Evolutionary conservation across 1,140 invertebrate genomes (phyloP), one percentile per base, ranked within the genome.

Genomic region (Drosophila aff.): DNA sequence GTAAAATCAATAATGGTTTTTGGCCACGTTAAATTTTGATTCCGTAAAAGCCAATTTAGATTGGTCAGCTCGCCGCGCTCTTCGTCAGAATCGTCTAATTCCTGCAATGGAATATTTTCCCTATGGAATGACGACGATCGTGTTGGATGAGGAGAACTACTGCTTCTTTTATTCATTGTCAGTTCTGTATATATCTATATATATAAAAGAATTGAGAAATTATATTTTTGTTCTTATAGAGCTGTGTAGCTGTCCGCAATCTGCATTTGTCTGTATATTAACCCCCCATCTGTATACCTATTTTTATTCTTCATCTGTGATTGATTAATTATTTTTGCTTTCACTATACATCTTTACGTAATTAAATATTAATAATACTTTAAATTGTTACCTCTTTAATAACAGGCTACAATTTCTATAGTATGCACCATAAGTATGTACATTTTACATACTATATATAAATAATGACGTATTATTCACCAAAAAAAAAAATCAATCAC

Each of bases 41-140:
- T 93, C 16, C 83, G 49, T 3, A 93, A 31, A 8, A 93, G 65
- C 92, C 92, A 93, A 21, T 83, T 91, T 28, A 93, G 60, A 55
- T 91, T 92, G 0, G 92, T 93, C 16, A 93, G 18, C 26, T 93
- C 23, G 23, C 23, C 92, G 9, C 75, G 61, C 21, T 92, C 87
- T 13, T 83, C 89, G 50, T 92, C 89, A 2, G 83, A 82, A 3
- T 68, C 66, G 2, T 68, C 65, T 9, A 11, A 13, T 33, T 67
- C 46, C 23, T 33, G 44, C 15, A n/a, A n/a, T 3, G 21, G n/a
- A 18, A n/a, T 4, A 13, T 26, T 62, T 5, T n/a, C 33, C 10
- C 11, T 33, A 10, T 23, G 36, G n/a, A 50, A 49, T 13, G 28
- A 6, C 23, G 18, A 13, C 28, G 23, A n/a, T 31, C 11, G 16